Base-by-base conservation (phyloP, 1,140 invertebrate species). In the Bombus affinis region DNA sequence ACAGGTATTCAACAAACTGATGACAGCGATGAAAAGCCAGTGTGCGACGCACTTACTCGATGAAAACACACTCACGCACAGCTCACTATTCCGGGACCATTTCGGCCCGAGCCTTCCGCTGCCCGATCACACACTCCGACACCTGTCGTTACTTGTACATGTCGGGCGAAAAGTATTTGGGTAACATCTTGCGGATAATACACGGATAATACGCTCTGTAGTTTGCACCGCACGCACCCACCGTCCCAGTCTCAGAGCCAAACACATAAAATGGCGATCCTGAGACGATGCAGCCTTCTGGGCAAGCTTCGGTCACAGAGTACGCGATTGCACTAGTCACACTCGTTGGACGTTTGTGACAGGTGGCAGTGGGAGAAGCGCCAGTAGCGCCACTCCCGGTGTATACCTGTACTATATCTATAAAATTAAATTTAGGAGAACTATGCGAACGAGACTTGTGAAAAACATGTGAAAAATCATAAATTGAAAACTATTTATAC, bases 181-280 rank as follows among this genome's bases (percentile, higher is more conserved):
- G 89, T 89, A 92, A 91, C 93, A 94, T 94, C 90, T 93, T 94
- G 83, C 73, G 44, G 74, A 85, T 78, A 65, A 83, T 81, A 68
- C 83, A 77, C 88, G 59, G 87, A 73, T 62, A 62, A 71, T 79
- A 86, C 85, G 70, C 75, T 86, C 53, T 75, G 53, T 70, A 80
- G 72, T 74, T 75, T 79, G 47, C 59, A 89, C 82, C 88, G 81
- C 86, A 84, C 86, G 90, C 85, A 88, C 89, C 89, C 89, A 92
- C 90, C 86, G 87, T 91, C 82, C 88, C 88, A 91, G 89, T 92
- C 92, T 91, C 92, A 90, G 90, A 91, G 91, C 91, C 93, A 93
- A 93, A 93, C 93, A 94, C 93, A 92, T 93, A 94, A 94, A 94
- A 94, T 94, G 93, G 93, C 93, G 93, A 91, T 90, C 72, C 81